Evolutionary conservation across 2,888 invertebrate genomes (phyloP), one percentile per base, ranked within the genome.

Genomic region (Calameuta filiformis): DNA sequence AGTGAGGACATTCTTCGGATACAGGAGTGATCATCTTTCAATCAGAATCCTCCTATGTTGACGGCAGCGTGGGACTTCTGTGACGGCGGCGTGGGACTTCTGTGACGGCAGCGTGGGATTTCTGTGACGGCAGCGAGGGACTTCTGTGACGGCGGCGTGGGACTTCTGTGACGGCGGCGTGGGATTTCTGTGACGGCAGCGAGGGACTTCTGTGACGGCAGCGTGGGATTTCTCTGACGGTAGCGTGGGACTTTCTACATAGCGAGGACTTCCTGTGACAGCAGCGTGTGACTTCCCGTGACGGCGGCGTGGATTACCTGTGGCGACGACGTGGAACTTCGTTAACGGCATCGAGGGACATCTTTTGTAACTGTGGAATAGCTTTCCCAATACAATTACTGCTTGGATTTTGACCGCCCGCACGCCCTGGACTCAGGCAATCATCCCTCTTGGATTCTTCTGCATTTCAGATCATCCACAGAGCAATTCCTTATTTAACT

Each of bases 111-210:
- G 35, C 35, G 11, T 35, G 35, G 35, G 35, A 35, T 11, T 35
- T 35, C 35, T 3, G 3, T 35, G 35, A 69, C 15, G 15, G 69
- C 69, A 0, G 23, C 23, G 23, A 15, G 69, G 69, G 69, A 69
- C 34, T n/a, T 34, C 34, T 1, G 1, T n/a, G 73, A 73, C 73
- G 73, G 35, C 73, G 1, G 73, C 73, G 73, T 73, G 73, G 73
- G 35, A 34, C 73, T 35, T n/a, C 4, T 6, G 11, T 69, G 69
- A 73, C 73, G 73, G 34, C 73, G 0, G 73, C 73, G 73, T 73
- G 73, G 73, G 34, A 73, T 34, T n/a, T 73, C 73, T 11, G 6
- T n/a, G 34, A 73, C 34, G 12, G 34, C 73, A 0, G 34, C 15
- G 73, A 15, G 73, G 12, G 69, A 69, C 69, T 12, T 37, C 4